A percentile compares a stretch with the other conserved stretches of the same genome.
phyloP scores from a whole-genome alignment of 2,888 invertebrate genomes.

The Hecatera dysodea region DNA sequence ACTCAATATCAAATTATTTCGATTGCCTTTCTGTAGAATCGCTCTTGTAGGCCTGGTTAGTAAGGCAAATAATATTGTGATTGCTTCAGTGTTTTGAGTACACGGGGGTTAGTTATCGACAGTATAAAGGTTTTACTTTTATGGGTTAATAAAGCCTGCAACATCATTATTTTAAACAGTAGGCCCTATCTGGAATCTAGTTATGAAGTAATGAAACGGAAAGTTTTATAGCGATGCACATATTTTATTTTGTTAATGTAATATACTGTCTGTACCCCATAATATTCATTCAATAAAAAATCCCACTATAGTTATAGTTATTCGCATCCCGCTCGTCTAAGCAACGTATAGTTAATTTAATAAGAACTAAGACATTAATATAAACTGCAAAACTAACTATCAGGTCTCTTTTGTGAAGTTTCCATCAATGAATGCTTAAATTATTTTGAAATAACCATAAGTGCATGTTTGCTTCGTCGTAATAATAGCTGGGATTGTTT shows the following conservation, averaged over 20 bases:
- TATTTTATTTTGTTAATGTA: neutral
- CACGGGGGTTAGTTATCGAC: neutral
- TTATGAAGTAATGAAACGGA: neutral
- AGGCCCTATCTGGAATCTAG: neutral
- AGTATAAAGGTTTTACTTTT: conserved; percentile 1
- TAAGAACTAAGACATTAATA: neutral
- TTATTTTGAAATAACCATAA: neutral
- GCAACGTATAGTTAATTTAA: neutral
- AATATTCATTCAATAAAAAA: neutral
- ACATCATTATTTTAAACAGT: neutral
- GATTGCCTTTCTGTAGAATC: conserved; percentile 7
- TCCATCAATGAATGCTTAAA: neutral
- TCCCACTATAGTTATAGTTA: neutral
- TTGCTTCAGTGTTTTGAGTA: neutral
- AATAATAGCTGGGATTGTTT: no score
- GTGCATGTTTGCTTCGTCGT: neutral
- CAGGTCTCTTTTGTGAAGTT: neutral
- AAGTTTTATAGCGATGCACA: neutral
- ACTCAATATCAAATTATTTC: conserved; percentile 41
- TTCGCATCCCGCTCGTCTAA: neutral
- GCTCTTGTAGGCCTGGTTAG: neutral
- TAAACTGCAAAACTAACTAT: neutral
- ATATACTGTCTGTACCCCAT: neutral
- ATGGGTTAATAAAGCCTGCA: neutral
- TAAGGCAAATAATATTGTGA: conserved; percentile 13